Evolutionary conservation across 2,797 vertebrate species (phyloP), one percentile per base, ranked within the genome.

Genomic region (Acanthiza pusilla): DNA sequence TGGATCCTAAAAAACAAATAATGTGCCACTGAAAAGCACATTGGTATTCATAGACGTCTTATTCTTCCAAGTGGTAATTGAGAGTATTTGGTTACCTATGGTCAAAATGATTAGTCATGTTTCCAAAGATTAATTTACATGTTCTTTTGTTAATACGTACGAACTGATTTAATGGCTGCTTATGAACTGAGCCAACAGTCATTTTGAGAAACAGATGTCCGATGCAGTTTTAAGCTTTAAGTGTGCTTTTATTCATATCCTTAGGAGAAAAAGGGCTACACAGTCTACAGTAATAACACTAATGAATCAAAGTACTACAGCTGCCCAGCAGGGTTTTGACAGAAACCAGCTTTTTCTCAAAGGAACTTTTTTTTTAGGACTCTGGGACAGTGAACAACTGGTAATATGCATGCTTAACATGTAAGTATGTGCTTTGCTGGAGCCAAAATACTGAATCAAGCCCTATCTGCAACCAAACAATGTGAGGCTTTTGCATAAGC

Each of bases 311-410:
- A 96, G 71, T 71, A 84, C 85, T 89, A 91, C 89, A 96, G 96
- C 96, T 96, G 93, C 86, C 94, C 95, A 96, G 89, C 66, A 85
- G 85, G 65, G 82, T 96, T 96, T 95, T 96, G 88, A 97, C 96
- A 94, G 83, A 97, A 96, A 94, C 5, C 94, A 95, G 94, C 83
- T 94, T 96, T 92, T 96, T 89, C 88, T 92, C 85, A 92, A 91
- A 95, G 84, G 45, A 95, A 89, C 60, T 67, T 90, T 63, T 87
- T 87, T 92, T 83, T 82, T 89, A 89, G 68, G 75, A 85, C 43
- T 88, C 89, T 58, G 72, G 81, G 84, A 95, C 89, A 87, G 75
- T 50, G 74, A 94, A 80, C 79, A 93, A 94, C 88, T 88, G 77
- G 92, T 67, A 92, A 89, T 84, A 94, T 43, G 60, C 62, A 94